Evolutionary conservation across 2,888 invertebrate genomes (phyloP).

Genomic region (Mythimna impura): DNA sequence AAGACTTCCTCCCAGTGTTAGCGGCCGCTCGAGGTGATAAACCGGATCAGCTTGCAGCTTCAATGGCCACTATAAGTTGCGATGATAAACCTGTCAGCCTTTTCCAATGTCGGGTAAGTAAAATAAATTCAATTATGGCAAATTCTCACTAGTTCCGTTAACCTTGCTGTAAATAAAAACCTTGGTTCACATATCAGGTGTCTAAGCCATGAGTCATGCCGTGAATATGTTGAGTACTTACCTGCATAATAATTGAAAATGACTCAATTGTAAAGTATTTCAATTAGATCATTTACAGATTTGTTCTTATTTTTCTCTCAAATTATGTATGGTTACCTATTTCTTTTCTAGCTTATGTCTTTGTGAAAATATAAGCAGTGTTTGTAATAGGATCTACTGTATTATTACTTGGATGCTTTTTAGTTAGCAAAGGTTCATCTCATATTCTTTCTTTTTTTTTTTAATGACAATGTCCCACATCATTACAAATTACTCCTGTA

Average conservation of each 20-base stretch:
- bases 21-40: conserved; percentile 91
- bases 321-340: neutral
- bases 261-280: conserved; percentile 21
- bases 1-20: conserved; percentile 95
- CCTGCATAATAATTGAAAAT: conserved; percentile 14
- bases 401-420: neutral
- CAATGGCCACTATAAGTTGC: conserved; percentile 92
- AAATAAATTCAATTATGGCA: neutral
- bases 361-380: neutral
- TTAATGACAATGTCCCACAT: too few relatives aligned
- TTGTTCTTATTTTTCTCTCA: neutral
- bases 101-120: conserved; percentile 94
- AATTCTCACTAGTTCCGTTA: neutral
- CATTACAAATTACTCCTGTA: too few relatives aligned
- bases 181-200: conserved; percentile 11
- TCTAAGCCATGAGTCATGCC: conserved; percentile 30
- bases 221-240: conserved; percentile 19
- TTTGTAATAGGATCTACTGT: neutral
- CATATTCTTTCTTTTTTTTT: neutral
- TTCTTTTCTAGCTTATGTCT: neutral
- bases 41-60: conserved; percentile 93
- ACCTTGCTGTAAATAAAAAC: conserved; percentile 13
- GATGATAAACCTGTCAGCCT: conserved; percentile 95
- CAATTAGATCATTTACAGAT: neutral
- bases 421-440: too few relatives aligned